A percentile compares a stretch with the other conserved stretches of the same genome.
phyloP scores from a whole-genome alignment of 2,113 vertebrate genomes.

The Sisor rabdophorus region DNA sequence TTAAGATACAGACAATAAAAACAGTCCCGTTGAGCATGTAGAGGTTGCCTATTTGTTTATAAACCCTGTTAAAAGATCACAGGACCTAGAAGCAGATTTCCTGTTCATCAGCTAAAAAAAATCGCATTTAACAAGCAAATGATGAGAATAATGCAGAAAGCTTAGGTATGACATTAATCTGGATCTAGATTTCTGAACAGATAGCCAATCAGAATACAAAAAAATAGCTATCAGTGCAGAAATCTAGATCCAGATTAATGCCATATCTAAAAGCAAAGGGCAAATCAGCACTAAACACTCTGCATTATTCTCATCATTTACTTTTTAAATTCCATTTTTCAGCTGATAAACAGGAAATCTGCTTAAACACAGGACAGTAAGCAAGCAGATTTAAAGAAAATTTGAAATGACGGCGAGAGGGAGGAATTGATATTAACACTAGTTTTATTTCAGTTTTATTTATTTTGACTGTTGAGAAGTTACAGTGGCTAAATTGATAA shows the following conservation, averaged over 20 bases:
- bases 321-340: slow-evolving; percentile 28
- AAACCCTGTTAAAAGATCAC: too few relatives aligned
- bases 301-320: slow-evolving; percentile 30
- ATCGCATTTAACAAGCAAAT: slow-evolving; percentile 26
- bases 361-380: neutral
- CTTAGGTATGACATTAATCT: slow-evolving; percentile 44
- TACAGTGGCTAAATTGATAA: neutral
- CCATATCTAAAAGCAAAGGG: too few relatives aligned
- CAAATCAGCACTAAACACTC: too few relatives aligned
- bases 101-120: slow-evolving; percentile 12
- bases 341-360: neutral
- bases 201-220: slow-evolving; percentile 8
- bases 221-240: slow-evolving; percentile 25
- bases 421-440: neutral
- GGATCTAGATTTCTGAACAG: slow-evolving; percentile 23
- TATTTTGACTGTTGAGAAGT: slow-evolving; percentile 2
- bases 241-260: slow-evolving; percentile 33
- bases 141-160: slow-evolving; percentile 35
- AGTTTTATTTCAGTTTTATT: neutral
- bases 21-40: too few relatives aligned
- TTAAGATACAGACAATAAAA: too few relatives aligned
- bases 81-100: neutral
- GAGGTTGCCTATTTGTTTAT: too few relatives aligned
- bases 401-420: slow-evolving; percentile 34
- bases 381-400: neutral